A percentile compares a stretch with the other conserved stretches of the same genome.
phyloP scores from a whole-genome alignment of 2,113 vertebrate genomes.

The Pogonocichla stellata region DNA sequence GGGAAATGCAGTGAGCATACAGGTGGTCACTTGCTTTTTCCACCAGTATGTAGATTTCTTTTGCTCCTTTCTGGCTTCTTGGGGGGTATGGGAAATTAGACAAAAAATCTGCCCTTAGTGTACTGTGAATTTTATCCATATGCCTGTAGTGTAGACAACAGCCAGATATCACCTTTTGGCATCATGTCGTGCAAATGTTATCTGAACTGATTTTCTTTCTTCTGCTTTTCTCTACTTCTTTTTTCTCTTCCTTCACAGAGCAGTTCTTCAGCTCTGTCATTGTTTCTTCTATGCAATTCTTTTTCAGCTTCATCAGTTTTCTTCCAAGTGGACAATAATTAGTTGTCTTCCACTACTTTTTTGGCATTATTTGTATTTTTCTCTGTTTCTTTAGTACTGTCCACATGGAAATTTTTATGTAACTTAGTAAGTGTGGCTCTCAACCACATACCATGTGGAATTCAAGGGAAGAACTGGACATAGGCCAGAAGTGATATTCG shows the following conservation, averaged over 20 bases:
- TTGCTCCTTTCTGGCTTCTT: not conserved
- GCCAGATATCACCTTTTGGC: not conserved
- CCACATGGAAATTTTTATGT: not conserved
- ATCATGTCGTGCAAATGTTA: not conserved
- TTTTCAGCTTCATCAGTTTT: not conserved
- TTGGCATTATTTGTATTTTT: not conserved
- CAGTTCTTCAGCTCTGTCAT: not conserved
- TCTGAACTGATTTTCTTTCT: not conserved
- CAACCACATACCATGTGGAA: not conserved
- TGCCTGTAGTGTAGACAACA: not conserved
- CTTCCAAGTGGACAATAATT: not conserved
- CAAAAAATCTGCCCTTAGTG: not conserved
- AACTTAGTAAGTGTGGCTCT: not conserved
- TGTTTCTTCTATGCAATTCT: not conserved
- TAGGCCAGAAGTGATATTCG: not conserved
- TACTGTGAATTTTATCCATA: not conserved
- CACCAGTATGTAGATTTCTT: not conserved
- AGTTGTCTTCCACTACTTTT: not conserved
- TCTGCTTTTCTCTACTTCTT: not conserved
- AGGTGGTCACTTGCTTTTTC: not conserved
- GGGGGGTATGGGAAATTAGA: not conserved
- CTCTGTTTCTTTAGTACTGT: not conserved
- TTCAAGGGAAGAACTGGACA: not conserved
- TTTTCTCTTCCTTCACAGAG: not conserved
- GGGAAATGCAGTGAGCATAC: not conserved